phyloP scores from a whole-genome alignment of 2,888 invertebrate species.

The Ametastegia equiseti region DNA sequence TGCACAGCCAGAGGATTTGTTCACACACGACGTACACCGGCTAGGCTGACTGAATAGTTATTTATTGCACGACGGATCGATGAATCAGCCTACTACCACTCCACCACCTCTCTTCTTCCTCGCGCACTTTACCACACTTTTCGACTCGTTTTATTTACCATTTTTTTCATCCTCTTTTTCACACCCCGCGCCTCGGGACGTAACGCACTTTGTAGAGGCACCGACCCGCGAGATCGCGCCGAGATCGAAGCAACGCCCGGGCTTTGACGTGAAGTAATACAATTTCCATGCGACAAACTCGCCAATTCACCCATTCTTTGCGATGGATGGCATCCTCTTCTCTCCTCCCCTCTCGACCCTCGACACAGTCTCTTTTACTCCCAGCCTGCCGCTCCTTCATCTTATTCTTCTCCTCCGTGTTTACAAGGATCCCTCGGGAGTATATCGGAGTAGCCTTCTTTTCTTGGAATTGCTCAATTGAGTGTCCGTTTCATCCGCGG shows the following conservation, averaged over 20 bases:
- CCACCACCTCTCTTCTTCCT: conserved; percentile 7
- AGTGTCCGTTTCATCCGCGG: not conserved
- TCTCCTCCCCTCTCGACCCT: not conserved
- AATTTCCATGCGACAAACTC: conserved; percentile 22
- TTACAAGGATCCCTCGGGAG: conserved; percentile 5
- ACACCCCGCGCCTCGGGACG: not conserved
- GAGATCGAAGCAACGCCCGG: not conserved
- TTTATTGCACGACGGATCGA: conserved; percentile 18
- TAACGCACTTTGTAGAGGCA: conserved; percentile 11
- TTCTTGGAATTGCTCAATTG: not conserved
- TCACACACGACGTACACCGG: not conserved
- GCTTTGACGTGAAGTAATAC: conserved; percentile 27
- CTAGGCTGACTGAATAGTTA: not conserved
- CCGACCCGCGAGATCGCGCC: not conserved
- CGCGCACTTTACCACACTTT: not conserved
- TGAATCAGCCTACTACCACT: conserved; percentile 18
- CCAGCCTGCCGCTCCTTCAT: not conserved
- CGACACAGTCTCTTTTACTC: not conserved
- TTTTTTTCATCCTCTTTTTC: not conserved
- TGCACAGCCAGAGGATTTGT: not conserved
- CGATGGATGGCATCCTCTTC: conserved; percentile 25
- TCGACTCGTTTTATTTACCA: not conserved
- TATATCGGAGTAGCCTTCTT: not conserved
- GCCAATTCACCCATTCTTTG: conserved; percentile 15
- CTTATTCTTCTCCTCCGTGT: conserved; percentile 14